These are phyloP conservation scores for Listrodromus nycthemerus DNA, from an alignment of 2,888 invertebrate species.

Conservation along the genomic window DNA sequence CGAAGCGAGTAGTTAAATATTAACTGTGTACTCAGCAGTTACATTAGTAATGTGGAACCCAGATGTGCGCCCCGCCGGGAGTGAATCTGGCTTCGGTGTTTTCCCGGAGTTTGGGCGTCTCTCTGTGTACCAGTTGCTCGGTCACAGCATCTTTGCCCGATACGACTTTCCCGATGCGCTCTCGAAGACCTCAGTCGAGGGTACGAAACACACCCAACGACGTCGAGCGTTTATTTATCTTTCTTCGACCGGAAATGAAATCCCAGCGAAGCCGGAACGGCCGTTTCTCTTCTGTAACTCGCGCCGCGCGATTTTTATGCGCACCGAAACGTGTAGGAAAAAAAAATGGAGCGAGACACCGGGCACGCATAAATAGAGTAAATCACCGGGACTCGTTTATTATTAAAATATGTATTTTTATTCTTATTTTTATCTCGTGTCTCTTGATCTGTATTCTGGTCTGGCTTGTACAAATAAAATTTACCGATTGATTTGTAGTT, in stretches of 20 bases:
- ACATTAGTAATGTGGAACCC: constrained; percentile 75
- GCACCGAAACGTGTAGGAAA: background rate
- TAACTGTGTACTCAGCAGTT: constrained; percentile 78
- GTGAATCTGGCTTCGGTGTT: constrained; percentile 52
- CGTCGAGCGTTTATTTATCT: constrained; percentile 47
- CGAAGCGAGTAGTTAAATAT: constrained; percentile 76
- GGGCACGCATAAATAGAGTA: background rate
- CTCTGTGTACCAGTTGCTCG: constrained; percentile 25
- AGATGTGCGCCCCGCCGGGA: constrained; percentile 50
- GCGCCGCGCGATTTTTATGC: background rate
- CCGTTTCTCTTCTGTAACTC: background rate
- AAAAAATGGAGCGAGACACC: background rate
- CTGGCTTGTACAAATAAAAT: constrained; percentile 34
- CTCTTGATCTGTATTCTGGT: constrained; percentile 22
- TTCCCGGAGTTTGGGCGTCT: background rate
- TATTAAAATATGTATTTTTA: background rate
- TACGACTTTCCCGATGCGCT: background rate
- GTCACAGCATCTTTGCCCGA: background rate
- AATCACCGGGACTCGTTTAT: background rate
- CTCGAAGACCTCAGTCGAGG: constrained; percentile 33
- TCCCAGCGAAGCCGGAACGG: background rate
- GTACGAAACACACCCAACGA: background rate
- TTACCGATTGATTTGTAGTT: constrained; percentile 51
- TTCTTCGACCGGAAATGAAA: constrained; percentile 42
- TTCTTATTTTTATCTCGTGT: background rate